Base-by-base conservation (phyloP, 2,113 vertebrate genomes). In the Chaetorhynchus papuensis region DNA sequence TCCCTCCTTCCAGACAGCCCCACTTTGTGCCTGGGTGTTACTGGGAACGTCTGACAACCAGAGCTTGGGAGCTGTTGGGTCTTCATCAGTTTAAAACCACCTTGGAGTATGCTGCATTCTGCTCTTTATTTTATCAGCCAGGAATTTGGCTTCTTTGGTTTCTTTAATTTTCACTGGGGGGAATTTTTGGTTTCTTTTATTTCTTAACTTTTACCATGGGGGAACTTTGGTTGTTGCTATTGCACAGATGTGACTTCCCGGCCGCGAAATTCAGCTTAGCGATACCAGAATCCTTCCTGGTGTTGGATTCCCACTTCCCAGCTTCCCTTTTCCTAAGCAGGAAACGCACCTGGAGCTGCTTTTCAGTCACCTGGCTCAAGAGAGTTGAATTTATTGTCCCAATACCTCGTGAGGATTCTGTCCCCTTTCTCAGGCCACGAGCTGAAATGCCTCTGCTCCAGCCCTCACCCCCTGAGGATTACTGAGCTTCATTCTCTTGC, bases 401-500 rank as follows among this genome's bases (percentile, higher is more conserved):
- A 21, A 35, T 2, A 9, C 28, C 11, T n/a, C 9, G 22, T 30
- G 65, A 87, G 27, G 39, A 18, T 74, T 37, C 76, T 33, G 66
- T 71, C 57, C 59, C 44, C 52, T 70, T 75, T 47, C 37, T 8
- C 16, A 59, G 69, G 15, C 64, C 56, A 2, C 1, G 19, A 84
- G 66, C 68, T 75, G 23, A 57, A 79, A 68, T 26, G 30, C 17
- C 69, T 92, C 70, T 47, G 68, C 64, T 60, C 50, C 77, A 68
- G 83, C 78, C 72, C 61, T 60, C 61, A 30, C 30, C 19, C 53
- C 74, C 61, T 35, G 45, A 71, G 61, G 45, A 82, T 94, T 61
- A 5, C 84, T 69, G 87, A 78, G 76, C 49, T 88, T 35, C 26
- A 66, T 56, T 61, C 74, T 71, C 87, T 84, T 65, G 83, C 89